phyloP scores from a whole-genome alignment of 2,797 vertebrate genomes.

The Acipenser oxyrinchus region DNA sequence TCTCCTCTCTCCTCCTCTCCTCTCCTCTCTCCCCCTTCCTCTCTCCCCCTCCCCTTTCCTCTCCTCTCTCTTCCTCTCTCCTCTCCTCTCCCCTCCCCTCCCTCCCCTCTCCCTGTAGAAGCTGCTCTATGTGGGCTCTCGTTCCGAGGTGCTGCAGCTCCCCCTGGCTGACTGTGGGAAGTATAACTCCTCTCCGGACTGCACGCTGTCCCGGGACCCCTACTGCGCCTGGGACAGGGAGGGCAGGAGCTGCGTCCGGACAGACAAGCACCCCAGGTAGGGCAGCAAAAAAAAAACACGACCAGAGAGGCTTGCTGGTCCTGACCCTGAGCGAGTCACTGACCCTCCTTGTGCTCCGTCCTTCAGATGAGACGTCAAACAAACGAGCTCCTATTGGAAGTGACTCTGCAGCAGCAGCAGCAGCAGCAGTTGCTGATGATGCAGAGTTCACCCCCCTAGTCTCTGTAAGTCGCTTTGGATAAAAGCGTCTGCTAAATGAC shows the following conservation, averaged over 20 bases:
- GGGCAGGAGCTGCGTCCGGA: constrained; percentile 64
- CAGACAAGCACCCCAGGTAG: constrained; percentile 67
- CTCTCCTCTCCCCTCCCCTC: not conserved
- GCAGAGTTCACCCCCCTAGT: too few species aligned
- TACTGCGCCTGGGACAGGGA: constrained; percentile 74
- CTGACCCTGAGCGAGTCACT: too few species aligned
- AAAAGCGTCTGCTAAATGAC: too few species aligned
- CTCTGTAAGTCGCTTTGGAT: too few species aligned
- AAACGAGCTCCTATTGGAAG: too few species aligned
- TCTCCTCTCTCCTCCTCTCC: constrained; percentile 11
- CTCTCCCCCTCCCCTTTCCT: too few species aligned
- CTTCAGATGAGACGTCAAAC: too few species aligned
- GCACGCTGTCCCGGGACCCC: constrained; percentile 66
- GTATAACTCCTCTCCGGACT: constrained; percentile 71
- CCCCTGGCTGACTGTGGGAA: constrained; percentile 73
- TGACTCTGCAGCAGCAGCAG: too few species aligned
- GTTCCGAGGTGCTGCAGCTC: constrained; percentile 67
- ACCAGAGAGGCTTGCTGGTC: too few species aligned
- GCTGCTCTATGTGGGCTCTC: constrained; percentile 69
- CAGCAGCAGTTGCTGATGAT: too few species aligned
- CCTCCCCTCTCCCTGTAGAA: constrained; percentile 40
- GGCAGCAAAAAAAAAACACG: not conserved
- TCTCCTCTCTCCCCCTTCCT: not conserved
- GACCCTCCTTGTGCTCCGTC: too few species aligned
- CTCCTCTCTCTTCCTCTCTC: too few species aligned